Evolutionary conservation across 2,797 vertebrate species (phyloP), one percentile per base, ranked within the genome.

Genomic region (Myripristis murdjan): DNA sequence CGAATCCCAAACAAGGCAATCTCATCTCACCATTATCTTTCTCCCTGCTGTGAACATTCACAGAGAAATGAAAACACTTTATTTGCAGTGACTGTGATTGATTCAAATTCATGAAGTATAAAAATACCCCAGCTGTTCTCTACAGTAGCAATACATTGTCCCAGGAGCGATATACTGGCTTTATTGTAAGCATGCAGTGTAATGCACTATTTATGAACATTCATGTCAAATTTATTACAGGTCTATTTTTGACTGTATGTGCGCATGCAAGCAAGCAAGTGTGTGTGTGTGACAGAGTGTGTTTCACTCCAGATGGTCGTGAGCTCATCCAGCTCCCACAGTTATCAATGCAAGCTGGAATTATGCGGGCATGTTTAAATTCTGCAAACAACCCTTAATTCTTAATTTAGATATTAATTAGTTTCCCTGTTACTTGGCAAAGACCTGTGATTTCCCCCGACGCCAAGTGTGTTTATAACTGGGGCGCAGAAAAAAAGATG

Each of bases 341-440:
- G 58, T 87, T 70, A 70, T 82, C 56, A 56, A 75, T 44, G 54
- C 63, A 72, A 81, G 65, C 63, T 69, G 74, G 65, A 81, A 80
- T 84, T 75, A 76, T 81, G 68, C 70, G 82, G 75, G 67, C 28
- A 0, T 43, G 6, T 84, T 79, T 72, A 73, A 84, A 87, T 82
- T 85, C 73, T 73, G 86, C 82, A 87, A 89, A 90, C 87, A 87
- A 80, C 60, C 79, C 75, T 82, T 87, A 88, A 88, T 85, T 87
- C 86, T 84, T 90, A 75, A 89, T 92, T 91, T 89, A 83, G 87
- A 90, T 90, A 89, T 91, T 90, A 91, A 92, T 93, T 89, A 90
- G 73, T 74, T 83, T 86, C 56, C 75, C 70, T 79, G 81, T 87
- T 82, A 83, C 79, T 87, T 81, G 74, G 87, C 85, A 82, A 86